Conservation (phyloP, 1,140 invertebrate species). For the Leguminivora glycinivorella region DNA sequence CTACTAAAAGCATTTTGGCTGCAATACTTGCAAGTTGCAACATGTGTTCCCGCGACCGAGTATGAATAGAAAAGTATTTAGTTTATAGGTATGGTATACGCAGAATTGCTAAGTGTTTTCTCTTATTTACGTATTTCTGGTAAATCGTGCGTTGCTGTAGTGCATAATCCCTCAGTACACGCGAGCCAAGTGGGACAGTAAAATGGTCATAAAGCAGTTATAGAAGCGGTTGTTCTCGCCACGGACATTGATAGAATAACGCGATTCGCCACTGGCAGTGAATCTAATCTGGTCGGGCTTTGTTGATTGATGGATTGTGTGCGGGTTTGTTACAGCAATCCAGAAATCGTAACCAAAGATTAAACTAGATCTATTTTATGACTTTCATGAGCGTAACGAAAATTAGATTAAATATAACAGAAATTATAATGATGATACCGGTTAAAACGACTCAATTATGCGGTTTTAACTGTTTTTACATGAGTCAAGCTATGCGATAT, state of each 20-base stretch:
- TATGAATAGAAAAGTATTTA: not conserved
- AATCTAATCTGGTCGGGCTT: constrained; percentile 5
- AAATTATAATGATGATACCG: not conserved
- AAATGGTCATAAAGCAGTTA: constrained; percentile 28
- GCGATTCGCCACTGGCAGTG: constrained; percentile 19
- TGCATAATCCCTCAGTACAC: not conserved
- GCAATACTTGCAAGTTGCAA: no score
- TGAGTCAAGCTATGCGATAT: not conserved
- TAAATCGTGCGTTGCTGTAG: not conserved
- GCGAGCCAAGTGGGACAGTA: constrained; percentile 7
- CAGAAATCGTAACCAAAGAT: not conserved
- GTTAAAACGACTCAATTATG: no score
- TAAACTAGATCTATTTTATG: not conserved
- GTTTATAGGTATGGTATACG: not conserved
- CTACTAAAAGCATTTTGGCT: no score
- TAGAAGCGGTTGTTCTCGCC: constrained; percentile 14
- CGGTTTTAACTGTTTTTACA: not conserved
- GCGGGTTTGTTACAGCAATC: not conserved
- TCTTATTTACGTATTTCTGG: not conserved
- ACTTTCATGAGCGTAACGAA: no score
- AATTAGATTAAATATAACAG: no score
- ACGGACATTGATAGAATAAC: constrained; percentile 6
- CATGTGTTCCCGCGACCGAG: no score
- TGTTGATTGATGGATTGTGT: not conserved
- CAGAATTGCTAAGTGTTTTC: not conserved